Conservation (phyloP, 2,888 invertebrate species). For the Tetropium fuscum region DNA sequence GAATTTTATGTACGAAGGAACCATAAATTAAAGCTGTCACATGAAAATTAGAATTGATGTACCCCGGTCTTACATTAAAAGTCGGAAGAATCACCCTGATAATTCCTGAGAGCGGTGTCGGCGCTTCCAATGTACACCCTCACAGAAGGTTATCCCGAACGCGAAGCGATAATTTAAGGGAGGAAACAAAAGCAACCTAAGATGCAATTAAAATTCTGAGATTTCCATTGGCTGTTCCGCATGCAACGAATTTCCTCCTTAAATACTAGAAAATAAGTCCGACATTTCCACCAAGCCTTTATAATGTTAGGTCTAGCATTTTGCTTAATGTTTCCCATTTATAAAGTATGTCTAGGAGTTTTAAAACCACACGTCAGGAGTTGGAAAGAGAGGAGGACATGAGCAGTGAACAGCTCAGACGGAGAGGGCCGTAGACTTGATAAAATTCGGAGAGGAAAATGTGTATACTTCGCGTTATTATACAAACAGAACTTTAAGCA, state of each 20-base stretch:
- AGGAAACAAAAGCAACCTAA: constrained; percentile 66
- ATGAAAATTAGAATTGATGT: constrained; percentile 17
- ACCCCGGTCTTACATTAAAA: constrained; percentile 19
- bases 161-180: constrained; percentile 60
- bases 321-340: constrained; percentile 62
- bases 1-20: background rate
- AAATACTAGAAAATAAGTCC: constrained; percentile 52
- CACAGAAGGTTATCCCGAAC: constrained; percentile 43
- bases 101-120: constrained; percentile 22
- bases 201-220: constrained; percentile 67
- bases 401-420: constrained; percentile 24
- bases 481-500: constrained; percentile 62
- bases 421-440: constrained; percentile 51
- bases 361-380: constrained; percentile 51
- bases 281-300: constrained; percentile 49
- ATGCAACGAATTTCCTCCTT: constrained; percentile 50
- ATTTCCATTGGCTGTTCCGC: constrained; percentile 62
- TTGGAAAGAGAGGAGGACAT: constrained; percentile 28
- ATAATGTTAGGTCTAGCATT: constrained; percentile 57
- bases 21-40: background rate
- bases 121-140: constrained; percentile 37
- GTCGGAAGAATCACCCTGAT: constrained; percentile 30
- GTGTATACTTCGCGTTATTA: constrained; percentile 59
- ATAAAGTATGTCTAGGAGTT: constrained; percentile 53
- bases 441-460: constrained; percentile 54